These are phyloP conservation scores for Sphinx pinastri DNA, from an alignment of 2,888 invertebrate genomes.

Conservation along the genomic window DNA sequence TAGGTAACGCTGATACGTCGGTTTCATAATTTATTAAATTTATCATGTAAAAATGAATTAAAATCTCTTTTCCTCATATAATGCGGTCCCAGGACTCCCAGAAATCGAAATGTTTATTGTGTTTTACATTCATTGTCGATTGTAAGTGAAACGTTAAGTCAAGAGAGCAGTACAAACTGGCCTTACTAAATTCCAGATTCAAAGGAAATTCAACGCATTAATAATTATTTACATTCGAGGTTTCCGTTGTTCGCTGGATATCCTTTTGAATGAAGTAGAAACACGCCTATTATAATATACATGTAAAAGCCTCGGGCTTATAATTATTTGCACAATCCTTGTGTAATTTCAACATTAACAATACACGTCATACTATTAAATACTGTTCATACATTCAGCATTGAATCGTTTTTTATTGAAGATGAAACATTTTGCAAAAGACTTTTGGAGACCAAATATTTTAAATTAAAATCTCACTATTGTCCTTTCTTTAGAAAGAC, in stretches of 20 bases:
- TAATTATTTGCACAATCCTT: background rate
- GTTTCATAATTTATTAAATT: no score
- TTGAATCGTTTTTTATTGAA: background rate
- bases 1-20: background rate
- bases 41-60: no score
- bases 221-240: conserved; percentile 33
- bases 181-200: conserved; percentile 31
- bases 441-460: background rate
- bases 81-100: background rate
- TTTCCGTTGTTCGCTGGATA: conserved; percentile 12
- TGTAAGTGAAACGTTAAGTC: background rate
- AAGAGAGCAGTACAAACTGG: conserved; percentile 3
- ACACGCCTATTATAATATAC: conserved; percentile 16
- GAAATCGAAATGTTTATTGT: background rate
- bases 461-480: background rate
- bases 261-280: conserved; percentile 27
- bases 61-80: background rate
- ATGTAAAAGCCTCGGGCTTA: background rate
- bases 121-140: background rate
- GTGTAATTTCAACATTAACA: background rate
- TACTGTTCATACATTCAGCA: background rate
- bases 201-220: conserved; percentile 40
- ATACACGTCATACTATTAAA: background rate
- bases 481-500: background rate
- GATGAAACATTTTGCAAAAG: background rate